phyloP scores from a whole-genome alignment of 2,113 vertebrate species.

The Aegithalos caudatus region DNA sequence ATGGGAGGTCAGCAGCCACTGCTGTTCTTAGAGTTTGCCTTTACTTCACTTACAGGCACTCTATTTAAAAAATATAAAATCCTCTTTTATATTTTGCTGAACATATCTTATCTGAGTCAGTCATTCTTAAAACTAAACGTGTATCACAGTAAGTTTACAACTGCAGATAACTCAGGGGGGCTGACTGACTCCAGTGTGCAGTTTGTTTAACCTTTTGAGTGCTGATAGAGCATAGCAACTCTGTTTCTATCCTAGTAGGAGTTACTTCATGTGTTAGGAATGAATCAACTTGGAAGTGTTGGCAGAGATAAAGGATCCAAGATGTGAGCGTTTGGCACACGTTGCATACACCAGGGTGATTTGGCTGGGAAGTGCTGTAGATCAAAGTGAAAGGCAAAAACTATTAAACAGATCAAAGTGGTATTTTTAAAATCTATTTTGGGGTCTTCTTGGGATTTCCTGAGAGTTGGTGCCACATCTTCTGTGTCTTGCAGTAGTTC shows the following conservation, averaged over 20 bases:
- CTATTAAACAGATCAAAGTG: not conserved
- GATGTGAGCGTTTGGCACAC: not conserved
- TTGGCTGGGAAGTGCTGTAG: not conserved
- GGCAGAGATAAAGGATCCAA: not conserved
- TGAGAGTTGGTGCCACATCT: not conserved
- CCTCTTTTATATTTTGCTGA: not conserved
- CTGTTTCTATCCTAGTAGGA: not conserved
- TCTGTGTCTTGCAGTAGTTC: not conserved
- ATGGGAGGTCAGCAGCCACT: not conserved
- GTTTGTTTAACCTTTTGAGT: slow-evolving; percentile 23
- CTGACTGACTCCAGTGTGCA: not conserved
- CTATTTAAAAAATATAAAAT: not conserved
- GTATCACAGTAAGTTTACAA: not conserved
- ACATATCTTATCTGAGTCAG: not conserved
- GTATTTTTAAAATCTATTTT: not conserved
- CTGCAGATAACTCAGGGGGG: not conserved
- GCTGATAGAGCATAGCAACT: not conserved
- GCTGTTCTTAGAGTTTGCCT: not conserved
- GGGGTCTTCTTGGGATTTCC: not conserved
- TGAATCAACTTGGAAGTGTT: not conserved
- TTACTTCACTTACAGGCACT: not conserved
- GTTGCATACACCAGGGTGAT: not conserved
- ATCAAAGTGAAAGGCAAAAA: not conserved
- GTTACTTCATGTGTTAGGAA: not conserved
- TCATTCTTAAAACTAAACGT: not conserved